Percentiles rank a stretch among this genome's conserved stretches.
Conservation (phyloP, 2,797 vertebrate genomes). For the Microchirus variegatus region DNA sequence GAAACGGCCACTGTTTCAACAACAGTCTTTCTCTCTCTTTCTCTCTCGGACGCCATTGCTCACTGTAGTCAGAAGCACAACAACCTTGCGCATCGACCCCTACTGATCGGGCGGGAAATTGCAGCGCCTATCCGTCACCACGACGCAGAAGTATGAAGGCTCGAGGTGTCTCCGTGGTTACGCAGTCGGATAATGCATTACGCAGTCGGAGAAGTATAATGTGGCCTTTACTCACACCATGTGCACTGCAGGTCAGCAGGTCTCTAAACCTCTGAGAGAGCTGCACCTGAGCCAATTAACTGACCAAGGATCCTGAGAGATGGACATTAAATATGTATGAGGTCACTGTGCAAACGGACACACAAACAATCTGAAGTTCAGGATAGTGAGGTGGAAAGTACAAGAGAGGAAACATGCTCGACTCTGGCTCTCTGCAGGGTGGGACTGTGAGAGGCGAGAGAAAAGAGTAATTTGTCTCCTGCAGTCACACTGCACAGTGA, state of each 20-base stretch:
- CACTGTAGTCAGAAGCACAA: too few species aligned
- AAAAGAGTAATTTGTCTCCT: constrained; percentile 4
- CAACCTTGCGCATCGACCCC: too few species aligned
- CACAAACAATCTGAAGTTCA: constrained; percentile 12
- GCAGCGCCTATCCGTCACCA: too few species aligned
- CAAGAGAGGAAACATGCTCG: background rate
- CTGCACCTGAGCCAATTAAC: constrained; percentile 38
- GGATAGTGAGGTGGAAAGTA: constrained; percentile 3
- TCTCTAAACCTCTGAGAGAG: constrained; percentile 16
- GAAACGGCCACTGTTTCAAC: too few species aligned
- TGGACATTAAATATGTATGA: constrained; percentile 71
- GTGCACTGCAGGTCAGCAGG: constrained; percentile 22
- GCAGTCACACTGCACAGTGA: constrained; percentile 8
- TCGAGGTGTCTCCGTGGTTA: too few species aligned
- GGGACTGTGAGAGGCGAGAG: constrained; percentile 8
- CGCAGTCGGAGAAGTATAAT: too few species aligned
- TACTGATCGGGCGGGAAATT: too few species aligned
- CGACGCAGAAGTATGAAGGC: too few species aligned
- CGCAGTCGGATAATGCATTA: too few species aligned
- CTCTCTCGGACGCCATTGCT: too few species aligned
- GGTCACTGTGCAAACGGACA: constrained; percentile 31
- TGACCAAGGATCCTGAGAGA: constrained; percentile 34
- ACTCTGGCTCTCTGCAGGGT: background rate
- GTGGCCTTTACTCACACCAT: constrained; percentile 10
- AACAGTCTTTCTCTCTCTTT: too few species aligned